These are phyloP conservation scores for Sebastes goodei DNA, from an alignment of 2,797 vertebrate genomes.

Conservation along the genomic window DNA sequence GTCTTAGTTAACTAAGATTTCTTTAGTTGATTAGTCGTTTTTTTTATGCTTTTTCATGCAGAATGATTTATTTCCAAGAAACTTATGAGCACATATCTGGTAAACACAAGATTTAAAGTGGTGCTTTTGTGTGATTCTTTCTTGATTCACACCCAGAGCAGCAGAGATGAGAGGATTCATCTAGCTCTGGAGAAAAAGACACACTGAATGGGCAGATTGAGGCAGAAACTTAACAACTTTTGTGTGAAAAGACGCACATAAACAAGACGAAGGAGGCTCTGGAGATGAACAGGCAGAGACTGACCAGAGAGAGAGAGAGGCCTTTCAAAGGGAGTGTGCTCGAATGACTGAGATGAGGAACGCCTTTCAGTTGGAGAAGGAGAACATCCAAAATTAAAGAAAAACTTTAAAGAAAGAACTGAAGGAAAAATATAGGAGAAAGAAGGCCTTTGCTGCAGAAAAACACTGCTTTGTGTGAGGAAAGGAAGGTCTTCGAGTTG, in stretches of 20 bases:
- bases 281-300: neutral
- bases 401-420: neutral
- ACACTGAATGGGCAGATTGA: neutral
- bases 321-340: neutral
- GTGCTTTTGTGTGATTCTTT: too few relatives aligned
- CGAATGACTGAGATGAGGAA: neutral
- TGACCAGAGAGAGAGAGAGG: neutral
- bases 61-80: too few relatives aligned
- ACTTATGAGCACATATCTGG: too few relatives aligned
- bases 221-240: neutral
- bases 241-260: neutral
- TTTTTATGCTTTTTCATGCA: too few relatives aligned
- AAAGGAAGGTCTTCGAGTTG: neutral
- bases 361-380: neutral
- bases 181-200: neutral
- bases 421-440: neutral
- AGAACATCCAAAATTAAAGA: neutral
- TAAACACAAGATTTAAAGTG: too few relatives aligned
- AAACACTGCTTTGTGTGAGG: neutral
- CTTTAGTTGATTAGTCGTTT: too few relatives aligned
- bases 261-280: constrained; percentile 2
- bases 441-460: neutral
- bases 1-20: too few relatives aligned
- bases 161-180: neutral
- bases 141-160: neutral